Evolutionary conservation across 2,888 invertebrate genomes (phyloP), one percentile per base, ranked within the genome.

Genomic region (Netelia melanura): DNA sequence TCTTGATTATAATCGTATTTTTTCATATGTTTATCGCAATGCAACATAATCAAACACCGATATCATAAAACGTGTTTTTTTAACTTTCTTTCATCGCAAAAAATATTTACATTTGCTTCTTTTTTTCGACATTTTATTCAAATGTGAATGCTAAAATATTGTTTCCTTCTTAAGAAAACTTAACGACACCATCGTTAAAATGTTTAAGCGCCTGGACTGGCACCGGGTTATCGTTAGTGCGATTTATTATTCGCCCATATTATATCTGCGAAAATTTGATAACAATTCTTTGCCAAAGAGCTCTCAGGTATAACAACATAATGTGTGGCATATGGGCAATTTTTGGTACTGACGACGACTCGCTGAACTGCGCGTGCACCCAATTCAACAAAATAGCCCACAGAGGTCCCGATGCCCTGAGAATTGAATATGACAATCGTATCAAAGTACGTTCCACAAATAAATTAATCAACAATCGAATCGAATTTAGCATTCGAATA

Each of bases 281-380:
- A 17, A 64, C 52, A 68, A 56, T 65, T 43, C 54, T 56, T 38
- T 17, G 48, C 21, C 10, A 23, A 10, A 54, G 17, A 61, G n/a
- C 1, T n/a, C n/a, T 25, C 17, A 8, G 48, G 14, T 11, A 38
- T 64, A 44, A 17, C 2, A 14, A 68, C 11, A 88, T 84, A 88
- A 97, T 97, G 97, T 97, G 97, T 92, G 97, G 97, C 86, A 97
- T 97, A 93, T 97, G 97, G 97, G 97, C 96, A 83, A 92, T 96
- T 75, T 97, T 97, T 92, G 97, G 97, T 25, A 92, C 95, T 43
- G 94, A 95, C 30, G 94, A 94, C 11, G 95, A 95, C 77, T 91
- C 95, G 48, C 94, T 95, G 85, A 94, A 95, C 54, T 94, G 95
- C 64, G 96, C 96, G 86, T 95, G 96, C 75, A 94, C 95, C 86